Evolutionary conservation across 2,888 invertebrate genomes (phyloP), one percentile per base, ranked within the genome.

Genomic region (Malacosoma neustria): DNA sequence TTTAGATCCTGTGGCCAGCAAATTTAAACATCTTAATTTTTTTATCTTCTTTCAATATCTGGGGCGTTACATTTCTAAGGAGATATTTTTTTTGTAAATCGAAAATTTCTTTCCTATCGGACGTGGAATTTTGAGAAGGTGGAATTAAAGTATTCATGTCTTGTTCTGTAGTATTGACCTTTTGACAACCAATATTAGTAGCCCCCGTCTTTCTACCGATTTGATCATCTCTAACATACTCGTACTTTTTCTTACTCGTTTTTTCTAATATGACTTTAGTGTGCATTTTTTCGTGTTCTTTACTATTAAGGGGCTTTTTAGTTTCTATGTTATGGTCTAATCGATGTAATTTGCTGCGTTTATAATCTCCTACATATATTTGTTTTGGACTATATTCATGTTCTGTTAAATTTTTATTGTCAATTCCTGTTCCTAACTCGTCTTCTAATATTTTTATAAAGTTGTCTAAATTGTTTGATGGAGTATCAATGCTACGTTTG

Each of bases 391-490:
- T 15, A 38, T 47, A 54, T 39, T 52, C 39, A 11, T 48, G 43
- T 38, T 39, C 7, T 32, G 14, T 7, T n/a, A 6, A 11, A 5
- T 12, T 31, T 31, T 31, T 5, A 13, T 1, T 32, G 4, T 68
- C 67, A 35, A 63, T 48, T 29, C 73, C 58, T 14, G 61, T 52
- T 30, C 59, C 68, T 34, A 85, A 49, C 54, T 85, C 85, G 14
- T 76, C 64, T 62, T 84, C 85, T 4, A 84, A 61, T 31, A 73
- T 72, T 61, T 74, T 73, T 11, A 84, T 75, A 34, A 85, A 57
- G 40, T 61, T 67, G 43, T 82, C 77, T 12, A 85, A 50, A 39
- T 77, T 70, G 31, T 72, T 72, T 1, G 59, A 44, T 12, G 68
- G 69, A n/a, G 51, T 40, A 31, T 68, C 64, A 3, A 50, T 44